phyloP scores from a whole-genome alignment of 2,888 invertebrate genomes.

The Pristionchus maxplancki region DNA sequence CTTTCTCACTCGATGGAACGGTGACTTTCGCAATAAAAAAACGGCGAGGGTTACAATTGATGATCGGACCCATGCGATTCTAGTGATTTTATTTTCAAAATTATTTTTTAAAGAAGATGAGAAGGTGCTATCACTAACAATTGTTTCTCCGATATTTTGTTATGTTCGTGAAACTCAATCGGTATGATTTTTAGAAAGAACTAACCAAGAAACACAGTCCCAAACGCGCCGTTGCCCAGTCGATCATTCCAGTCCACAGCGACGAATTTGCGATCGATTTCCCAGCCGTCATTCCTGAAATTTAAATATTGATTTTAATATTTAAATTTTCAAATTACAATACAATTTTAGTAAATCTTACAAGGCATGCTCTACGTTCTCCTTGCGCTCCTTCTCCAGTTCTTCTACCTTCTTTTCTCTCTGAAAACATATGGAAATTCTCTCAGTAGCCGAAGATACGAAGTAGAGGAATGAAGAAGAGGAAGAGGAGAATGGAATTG shows the following conservation, averaged over 20 bases:
- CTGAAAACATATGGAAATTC: not conserved
- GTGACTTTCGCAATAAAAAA: no score
- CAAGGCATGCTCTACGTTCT: not conserved
- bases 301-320: not conserved
- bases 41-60: no score
- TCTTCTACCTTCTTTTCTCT: not conserved
- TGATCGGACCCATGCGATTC: no score
- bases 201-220: constrained; percentile 37
- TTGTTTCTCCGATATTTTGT: no score
- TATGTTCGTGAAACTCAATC: no score
- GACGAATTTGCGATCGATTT: not conserved
- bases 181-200: not conserved
- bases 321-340: not conserved
- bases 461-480: not conserved
- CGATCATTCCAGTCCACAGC: not conserved
- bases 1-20: no score
- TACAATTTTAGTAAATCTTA: not conserved
- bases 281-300: constrained; percentile 38
- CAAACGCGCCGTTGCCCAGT: constrained; percentile 38
- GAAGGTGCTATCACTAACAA: no score
- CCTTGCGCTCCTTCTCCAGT: not conserved
- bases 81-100: no score
- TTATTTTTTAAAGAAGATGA: no score
- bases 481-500: no score
- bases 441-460: no score